These are phyloP conservation scores for Nerophis ophidion DNA, from an alignment of 2,113 vertebrate genomes.

Conservation along the genomic window DNA sequence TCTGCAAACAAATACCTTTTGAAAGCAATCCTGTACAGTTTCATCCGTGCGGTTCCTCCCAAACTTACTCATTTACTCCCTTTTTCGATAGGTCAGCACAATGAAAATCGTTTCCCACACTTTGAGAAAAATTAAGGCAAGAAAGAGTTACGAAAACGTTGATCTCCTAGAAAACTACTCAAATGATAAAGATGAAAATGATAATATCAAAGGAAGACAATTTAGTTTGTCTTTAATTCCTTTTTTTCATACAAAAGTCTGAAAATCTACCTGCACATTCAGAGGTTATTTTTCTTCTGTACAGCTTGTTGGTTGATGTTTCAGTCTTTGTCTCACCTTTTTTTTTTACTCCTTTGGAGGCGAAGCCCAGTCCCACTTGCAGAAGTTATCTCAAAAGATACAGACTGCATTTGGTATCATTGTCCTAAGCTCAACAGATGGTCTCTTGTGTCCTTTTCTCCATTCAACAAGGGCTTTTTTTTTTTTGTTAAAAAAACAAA, in stretches of 20 bases:
- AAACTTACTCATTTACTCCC: constrained; percentile 67
- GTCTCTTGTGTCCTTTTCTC: constrained; percentile 51
- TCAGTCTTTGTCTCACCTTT: constrained; percentile 38
- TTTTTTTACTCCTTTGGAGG: constrained; percentile 53
- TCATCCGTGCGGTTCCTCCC: constrained; percentile 69
- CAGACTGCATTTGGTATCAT: constrained; percentile 78
- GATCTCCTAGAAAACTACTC: constrained; percentile 85
- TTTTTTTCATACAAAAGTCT: constrained; percentile 67
- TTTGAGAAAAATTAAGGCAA: constrained; percentile 99
- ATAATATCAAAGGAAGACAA: constrained; percentile 90
- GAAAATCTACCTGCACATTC: constrained; percentile 85
- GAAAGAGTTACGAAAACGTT: constrained; percentile 95
- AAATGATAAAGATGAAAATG: constrained; percentile 76
- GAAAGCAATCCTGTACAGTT: constrained; percentile 80
- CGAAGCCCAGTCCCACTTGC: constrained; percentile 69
- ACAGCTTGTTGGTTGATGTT: constrained; percentile 71
- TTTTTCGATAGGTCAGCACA: constrained; percentile 64
- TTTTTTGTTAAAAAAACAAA: constrained; percentile 68
- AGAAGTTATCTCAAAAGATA: constrained; percentile 74
- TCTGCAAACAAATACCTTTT: constrained; percentile 85
- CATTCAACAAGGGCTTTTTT: constrained; percentile 69
- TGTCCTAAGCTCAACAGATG: constrained; percentile 61
- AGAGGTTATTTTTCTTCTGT: constrained; percentile 73
- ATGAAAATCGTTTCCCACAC: constrained; percentile 69
- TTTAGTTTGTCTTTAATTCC: constrained; percentile 63